phyloP scores from a whole-genome alignment of 2,797 vertebrate species.

The Siniperca undulata region DNA sequence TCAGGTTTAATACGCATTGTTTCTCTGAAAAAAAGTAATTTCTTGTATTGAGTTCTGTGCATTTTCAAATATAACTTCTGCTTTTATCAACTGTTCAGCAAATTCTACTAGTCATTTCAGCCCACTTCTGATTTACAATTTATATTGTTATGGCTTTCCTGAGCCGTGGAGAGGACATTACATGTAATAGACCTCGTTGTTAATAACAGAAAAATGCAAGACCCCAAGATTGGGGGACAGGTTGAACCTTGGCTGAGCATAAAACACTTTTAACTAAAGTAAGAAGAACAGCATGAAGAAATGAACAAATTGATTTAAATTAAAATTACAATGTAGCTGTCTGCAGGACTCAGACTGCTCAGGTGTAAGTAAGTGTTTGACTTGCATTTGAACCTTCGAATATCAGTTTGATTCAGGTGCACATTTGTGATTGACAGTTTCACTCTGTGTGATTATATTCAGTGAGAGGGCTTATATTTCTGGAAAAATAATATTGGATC shows the following conservation, averaged over 20 bases:
- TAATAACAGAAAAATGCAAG: constrained; percentile 26
- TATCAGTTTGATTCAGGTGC: constrained; percentile 44
- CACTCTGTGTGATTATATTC: constrained; percentile 22
- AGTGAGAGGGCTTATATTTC: constrained; percentile 23
- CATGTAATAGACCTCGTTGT: constrained; percentile 34
- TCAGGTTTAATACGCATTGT: neutral
- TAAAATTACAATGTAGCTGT: constrained; percentile 29
- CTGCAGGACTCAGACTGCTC: constrained; percentile 24
- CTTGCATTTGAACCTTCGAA: constrained; percentile 58
- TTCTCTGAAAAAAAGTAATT: neutral
- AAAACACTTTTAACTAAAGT: constrained; percentile 30
- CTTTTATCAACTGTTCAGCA: neutral
- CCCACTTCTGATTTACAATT: constrained; percentile 11
- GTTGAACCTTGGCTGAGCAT: constrained; percentile 12
- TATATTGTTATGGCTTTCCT: constrained; percentile 7
- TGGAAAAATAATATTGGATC: constrained; percentile 39
- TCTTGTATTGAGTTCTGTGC: neutral
- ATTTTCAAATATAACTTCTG: neutral
- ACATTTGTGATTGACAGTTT: constrained; percentile 58
- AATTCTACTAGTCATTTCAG: constrained; percentile 5
- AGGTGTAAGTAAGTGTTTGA: constrained; percentile 30
- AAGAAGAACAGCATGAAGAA: constrained; percentile 45
- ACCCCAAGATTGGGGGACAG: constrained; percentile 15
- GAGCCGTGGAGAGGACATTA: constrained; percentile 17
- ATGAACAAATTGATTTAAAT: constrained; percentile 48